Conservation (phyloP, 2,888 invertebrate species). For the Tetheella fluctuosa region DNA sequence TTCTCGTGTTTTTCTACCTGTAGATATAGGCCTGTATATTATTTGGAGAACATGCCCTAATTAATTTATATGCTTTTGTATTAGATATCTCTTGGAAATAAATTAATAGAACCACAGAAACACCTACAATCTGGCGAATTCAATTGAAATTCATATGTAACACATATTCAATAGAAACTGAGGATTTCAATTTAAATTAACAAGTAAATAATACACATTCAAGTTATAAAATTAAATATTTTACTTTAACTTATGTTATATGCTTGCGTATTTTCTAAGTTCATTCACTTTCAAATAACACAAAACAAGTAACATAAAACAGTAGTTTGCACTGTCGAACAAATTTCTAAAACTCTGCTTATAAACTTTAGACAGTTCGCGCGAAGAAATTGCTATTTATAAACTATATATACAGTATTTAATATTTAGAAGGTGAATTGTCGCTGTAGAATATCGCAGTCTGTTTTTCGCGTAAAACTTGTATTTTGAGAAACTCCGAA, state of each 20-base stretch:
- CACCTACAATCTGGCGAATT: too few species aligned
- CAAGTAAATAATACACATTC: too few species aligned
- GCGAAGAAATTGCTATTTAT: conserved; percentile 31
- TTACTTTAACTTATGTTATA: not conserved
- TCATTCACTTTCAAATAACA: conserved; percentile 3
- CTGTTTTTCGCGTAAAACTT: not conserved
- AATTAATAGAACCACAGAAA: not conserved
- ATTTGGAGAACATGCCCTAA: not conserved
- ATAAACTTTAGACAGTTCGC: conserved; percentile 33
- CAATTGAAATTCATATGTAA: too few species aligned
- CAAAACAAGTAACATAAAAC: conserved; percentile 23
- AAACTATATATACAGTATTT: conserved; percentile 33
- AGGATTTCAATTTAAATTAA: too few species aligned
- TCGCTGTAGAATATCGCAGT: not conserved
- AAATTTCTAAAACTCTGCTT: conserved; percentile 39
- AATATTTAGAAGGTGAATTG: conserved; percentile 33
- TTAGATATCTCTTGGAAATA: too few species aligned
- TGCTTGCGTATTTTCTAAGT: not conserved
- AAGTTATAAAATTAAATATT: not conserved
- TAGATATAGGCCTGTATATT: not conserved
- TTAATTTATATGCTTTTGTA: too few species aligned
- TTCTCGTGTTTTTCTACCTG: conserved; percentile 30
- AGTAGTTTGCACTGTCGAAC: conserved; percentile 40
- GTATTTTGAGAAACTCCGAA: too few species aligned
- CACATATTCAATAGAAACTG: too few species aligned